Evolutionary conservation across 2,797 vertebrate genomes (phyloP).

Genomic region (Sphaeramia orbicularis): DNA sequence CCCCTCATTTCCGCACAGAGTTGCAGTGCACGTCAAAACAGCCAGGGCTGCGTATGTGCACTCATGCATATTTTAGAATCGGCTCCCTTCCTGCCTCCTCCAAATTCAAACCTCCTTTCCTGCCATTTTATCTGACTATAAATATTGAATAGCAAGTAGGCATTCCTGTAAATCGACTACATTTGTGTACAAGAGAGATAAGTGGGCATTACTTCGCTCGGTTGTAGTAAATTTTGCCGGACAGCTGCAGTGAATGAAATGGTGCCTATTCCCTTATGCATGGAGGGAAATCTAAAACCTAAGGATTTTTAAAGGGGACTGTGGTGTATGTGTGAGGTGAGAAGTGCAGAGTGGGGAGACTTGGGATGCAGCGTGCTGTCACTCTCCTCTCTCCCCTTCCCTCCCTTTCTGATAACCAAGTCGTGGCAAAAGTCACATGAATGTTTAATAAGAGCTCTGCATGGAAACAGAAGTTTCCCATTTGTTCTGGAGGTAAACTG

Average conservation of each 20-base stretch:
- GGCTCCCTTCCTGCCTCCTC: constrained; percentile 28
- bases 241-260: constrained; percentile 57
- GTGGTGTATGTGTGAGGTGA: constrained; percentile 40
- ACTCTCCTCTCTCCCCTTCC: constrained; percentile 24
- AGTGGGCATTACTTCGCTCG: constrained; percentile 61
- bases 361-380: constrained; percentile 35
- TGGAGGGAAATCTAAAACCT: constrained; percentile 35
- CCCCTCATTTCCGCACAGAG: constrained; percentile 31
- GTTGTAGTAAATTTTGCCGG: constrained; percentile 55
- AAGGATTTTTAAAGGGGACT: constrained; percentile 27
- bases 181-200: constrained; percentile 75
- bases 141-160: constrained; percentile 73
- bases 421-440: constrained; percentile 56
- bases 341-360: constrained; percentile 44
- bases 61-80: constrained; percentile 74
- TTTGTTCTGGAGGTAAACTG: constrained; percentile 63
- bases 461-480: constrained; percentile 75
- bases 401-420: constrained; percentile 33
- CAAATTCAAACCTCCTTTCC: constrained; percentile 54
- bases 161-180: constrained; percentile 66
- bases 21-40: constrained; percentile 34
- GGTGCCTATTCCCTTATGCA: constrained; percentile 51
- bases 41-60: constrained; percentile 36
- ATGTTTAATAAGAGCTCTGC: constrained; percentile 64
- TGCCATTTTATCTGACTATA: constrained; percentile 67